A percentile compares a stretch with the other conserved stretches of the same genome.
phyloP scores from a whole-genome alignment of 1,140 invertebrate genomes.

The Sminthurides bifidus region DNA sequence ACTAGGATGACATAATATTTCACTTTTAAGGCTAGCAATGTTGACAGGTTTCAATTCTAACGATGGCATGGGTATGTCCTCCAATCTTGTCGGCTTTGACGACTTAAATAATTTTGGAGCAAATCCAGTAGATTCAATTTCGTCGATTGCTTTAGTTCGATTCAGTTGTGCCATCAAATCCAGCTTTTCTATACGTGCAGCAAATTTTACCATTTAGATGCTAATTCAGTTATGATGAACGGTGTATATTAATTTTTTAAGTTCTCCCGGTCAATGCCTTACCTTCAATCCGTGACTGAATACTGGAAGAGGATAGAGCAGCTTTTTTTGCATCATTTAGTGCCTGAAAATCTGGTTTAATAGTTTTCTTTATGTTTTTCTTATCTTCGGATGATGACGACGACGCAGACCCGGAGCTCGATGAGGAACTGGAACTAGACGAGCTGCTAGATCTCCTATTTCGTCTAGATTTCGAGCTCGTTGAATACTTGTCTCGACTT shows the following conservation, averaged over 20 bases:
- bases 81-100: neutral
- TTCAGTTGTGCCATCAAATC: constrained; percentile 17
- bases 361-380: neutral
- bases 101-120: constrained; percentile 22
- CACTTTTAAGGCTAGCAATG: constrained; percentile 19
- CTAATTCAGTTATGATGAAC: neutral
- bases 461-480: neutral
- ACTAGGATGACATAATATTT: constrained; percentile 23
- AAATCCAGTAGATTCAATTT: constrained; percentile 27
- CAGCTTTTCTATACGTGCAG: constrained; percentile 14
- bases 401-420: neutral
- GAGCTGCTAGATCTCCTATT: neutral
- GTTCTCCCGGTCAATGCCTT: neutral
- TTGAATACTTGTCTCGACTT: neutral
- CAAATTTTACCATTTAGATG: neutral
- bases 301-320: neutral
- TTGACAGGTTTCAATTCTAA: constrained; percentile 26
- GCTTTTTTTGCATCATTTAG: neutral
- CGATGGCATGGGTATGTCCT: constrained; percentile 23
- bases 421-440: neutral
- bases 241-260: neutral
- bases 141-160: constrained; percentile 23
- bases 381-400: neutral
- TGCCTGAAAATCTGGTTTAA: neutral
- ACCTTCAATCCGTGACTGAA: constrained; percentile 27